Conservation (phyloP, 2,888 invertebrate species). For the Chrysomela aeneicollis region DNA sequence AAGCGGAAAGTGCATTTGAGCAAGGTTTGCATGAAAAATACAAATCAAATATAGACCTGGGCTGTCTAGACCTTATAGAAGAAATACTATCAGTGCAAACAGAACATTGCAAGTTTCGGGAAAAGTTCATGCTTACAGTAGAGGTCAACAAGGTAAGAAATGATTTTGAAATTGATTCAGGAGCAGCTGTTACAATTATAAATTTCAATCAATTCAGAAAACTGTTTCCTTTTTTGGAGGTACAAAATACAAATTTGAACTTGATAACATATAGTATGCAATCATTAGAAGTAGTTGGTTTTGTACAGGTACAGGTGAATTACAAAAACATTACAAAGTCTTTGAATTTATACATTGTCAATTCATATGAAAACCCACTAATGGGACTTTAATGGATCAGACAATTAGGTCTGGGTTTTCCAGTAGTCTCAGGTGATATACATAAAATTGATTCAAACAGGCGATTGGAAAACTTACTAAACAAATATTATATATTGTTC, state of each 20-base stretch:
- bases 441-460: too few species aligned
- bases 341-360: conserved; percentile 32
- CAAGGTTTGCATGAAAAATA: conserved; percentile 19
- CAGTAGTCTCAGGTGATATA: conserved; percentile 10
- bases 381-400: conserved; percentile 32
- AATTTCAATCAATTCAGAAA: conserved; percentile 4
- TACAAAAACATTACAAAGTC: conserved; percentile 2
- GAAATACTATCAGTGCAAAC: conserved; percentile 16
- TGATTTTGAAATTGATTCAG: too few species aligned
- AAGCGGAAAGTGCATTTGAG: conserved; percentile 16
- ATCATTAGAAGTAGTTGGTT: conserved; percentile 29
- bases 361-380: conserved; percentile 39
- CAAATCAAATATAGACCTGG: not conserved
- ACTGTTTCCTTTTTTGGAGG: not conserved
- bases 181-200: too few species aligned
- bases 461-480: not conserved
- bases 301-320: conserved; percentile 1
- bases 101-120: conserved; percentile 14
- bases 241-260: conserved; percentile 14
- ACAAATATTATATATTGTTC: conserved; percentile 18
- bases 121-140: conserved; percentile 6
- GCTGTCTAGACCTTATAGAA: conserved; percentile 13
- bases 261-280: conserved; percentile 21
- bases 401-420: not conserved
- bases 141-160: too few species aligned